Evolutionary conservation across 2,888 invertebrate genomes (phyloP).

Genomic region (Metallyticus violacea): DNA sequence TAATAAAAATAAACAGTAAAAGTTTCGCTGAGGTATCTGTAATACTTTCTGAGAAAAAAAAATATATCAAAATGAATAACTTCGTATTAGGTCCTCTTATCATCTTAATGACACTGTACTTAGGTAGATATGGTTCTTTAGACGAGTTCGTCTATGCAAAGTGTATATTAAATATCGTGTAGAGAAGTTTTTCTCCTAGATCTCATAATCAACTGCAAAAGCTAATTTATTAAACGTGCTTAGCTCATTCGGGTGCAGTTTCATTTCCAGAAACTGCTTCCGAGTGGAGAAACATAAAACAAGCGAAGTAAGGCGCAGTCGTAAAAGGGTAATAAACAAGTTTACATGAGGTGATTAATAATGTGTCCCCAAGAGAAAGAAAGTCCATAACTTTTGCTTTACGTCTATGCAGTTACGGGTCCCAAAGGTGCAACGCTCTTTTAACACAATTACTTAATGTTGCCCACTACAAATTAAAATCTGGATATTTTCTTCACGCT

Average conservation of each 20-base stretch:
- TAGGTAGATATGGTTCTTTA: too few relatives aligned
- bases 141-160: too few relatives aligned
- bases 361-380: not conserved
- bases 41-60: too few relatives aligned
- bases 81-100: too few relatives aligned
- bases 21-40: too few relatives aligned
- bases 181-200: not conserved
- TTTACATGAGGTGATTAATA: not conserved
- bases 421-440: not conserved
- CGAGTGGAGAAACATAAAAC: not conserved
- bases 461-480: not conserved
- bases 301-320: not conserved
- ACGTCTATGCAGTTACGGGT: not conserved
- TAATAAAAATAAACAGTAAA: too few relatives aligned
- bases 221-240: not conserved
- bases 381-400: not conserved
- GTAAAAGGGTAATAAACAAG: not conserved
- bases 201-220: not conserved
- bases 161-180: too few relatives aligned
- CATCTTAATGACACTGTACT: too few relatives aligned
- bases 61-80: too few relatives aligned
- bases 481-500: not conserved
- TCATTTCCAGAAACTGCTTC: not conserved
- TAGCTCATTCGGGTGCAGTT: not conserved
- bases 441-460: not conserved